phyloP scores from a whole-genome alignment of 2,113 vertebrate species.

The Oreocharis arfaki region DNA sequence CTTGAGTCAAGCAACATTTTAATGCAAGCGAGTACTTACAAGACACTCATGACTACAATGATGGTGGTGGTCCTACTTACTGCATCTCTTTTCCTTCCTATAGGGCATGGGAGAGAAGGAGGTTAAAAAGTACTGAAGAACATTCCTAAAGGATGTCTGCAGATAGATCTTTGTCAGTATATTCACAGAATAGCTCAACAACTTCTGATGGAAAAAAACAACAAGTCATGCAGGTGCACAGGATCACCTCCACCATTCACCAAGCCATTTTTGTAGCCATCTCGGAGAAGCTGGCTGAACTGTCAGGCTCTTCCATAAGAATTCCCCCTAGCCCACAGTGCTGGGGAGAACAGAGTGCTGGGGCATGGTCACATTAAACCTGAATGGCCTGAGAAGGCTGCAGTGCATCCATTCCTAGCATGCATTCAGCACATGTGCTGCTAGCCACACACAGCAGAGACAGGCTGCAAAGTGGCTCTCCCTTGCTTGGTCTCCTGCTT shows the following conservation, averaged over 20 bases:
- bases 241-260: background rate
- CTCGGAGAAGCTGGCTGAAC: background rate
- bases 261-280: background rate
- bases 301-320: background rate
- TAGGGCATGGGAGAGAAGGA: conserved; percentile 12
- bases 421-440: background rate
- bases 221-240: background rate
- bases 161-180: background rate
- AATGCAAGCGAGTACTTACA: conserved; percentile 70
- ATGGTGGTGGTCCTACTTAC: conserved; percentile 59
- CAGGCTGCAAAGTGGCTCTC: background rate
- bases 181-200: background rate
- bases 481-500: background rate
- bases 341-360: background rate
- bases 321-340: background rate
- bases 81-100: conserved; percentile 69
- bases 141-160: background rate
- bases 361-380: background rate
- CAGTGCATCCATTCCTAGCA: background rate
- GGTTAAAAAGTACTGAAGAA: conserved; percentile 4
- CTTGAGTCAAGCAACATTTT: background rate
- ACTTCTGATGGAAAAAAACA: background rate
- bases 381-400: background rate
- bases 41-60: conserved; percentile 76
- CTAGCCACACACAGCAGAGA: background rate